These are phyloP conservation scores for Rhagium mordax DNA, from an alignment of 2,888 invertebrate genomes.

Conservation along the genomic window DNA sequence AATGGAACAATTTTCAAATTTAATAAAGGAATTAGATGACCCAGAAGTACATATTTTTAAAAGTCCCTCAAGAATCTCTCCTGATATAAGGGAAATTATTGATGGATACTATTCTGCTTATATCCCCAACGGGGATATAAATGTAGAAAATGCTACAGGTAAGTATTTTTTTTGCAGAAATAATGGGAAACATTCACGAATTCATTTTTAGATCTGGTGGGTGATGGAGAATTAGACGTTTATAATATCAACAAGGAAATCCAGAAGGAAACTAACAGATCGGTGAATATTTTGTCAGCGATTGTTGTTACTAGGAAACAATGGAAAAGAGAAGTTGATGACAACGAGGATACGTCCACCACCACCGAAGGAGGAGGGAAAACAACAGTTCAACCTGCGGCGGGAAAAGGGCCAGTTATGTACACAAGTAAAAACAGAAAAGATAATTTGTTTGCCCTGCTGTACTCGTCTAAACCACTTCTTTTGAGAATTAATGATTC, in stretches of 20 bases:
- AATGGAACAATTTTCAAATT: constrained; percentile 60
- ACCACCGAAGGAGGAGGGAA: background rate
- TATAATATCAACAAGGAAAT: constrained; percentile 37
- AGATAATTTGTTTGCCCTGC: constrained; percentile 53
- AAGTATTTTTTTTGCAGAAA: constrained; percentile 30
- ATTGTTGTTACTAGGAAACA: constrained; percentile 44
- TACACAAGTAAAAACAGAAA: constrained; percentile 58
- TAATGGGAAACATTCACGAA: too few relatives aligned
- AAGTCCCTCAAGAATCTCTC: constrained; percentile 55
- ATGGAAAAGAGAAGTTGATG: constrained; percentile 36
- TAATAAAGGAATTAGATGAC: constrained; percentile 58
- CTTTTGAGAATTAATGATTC: constrained; percentile 57
- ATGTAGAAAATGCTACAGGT: constrained; percentile 63
- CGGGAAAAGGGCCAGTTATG: constrained; percentile 56
- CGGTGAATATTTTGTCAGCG: constrained; percentile 45
- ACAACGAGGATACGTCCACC: background rate
- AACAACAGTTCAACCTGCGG: background rate
- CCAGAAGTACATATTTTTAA: constrained; percentile 63
- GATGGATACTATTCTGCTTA: constrained; percentile 62
- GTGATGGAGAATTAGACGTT: constrained; percentile 41
- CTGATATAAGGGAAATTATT: constrained; percentile 58
- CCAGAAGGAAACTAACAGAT: constrained; percentile 28
- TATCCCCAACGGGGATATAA: constrained; percentile 63
- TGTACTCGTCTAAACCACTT: constrained; percentile 64
- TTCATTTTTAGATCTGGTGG: constrained; percentile 50